These are phyloP conservation scores for Harmothoe impar DNA, from an alignment of 2,888 invertebrate genomes.

Conservation along the genomic window DNA sequence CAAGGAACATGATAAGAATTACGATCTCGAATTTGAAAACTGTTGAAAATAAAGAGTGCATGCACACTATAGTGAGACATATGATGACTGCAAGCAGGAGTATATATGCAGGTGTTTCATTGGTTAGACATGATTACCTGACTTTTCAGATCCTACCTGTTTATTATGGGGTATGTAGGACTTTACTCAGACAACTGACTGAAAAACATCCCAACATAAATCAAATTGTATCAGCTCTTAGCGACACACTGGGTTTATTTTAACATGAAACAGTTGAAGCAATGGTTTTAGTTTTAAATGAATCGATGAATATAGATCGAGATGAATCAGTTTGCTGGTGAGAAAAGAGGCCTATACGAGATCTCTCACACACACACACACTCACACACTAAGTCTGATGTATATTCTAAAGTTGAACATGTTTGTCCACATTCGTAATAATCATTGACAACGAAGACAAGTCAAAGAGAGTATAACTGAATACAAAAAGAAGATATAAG, in stretches of 20 bases:
- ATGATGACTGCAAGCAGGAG: background rate
- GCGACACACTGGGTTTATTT: background rate
- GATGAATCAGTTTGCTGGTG: too few relatives aligned
- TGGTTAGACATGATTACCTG: background rate
- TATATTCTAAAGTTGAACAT: too few relatives aligned
- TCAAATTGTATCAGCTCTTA: background rate
- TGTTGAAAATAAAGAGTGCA: background rate
- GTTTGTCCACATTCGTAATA: too few relatives aligned
- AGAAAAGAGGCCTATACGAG: too few relatives aligned
- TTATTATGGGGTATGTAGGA: background rate
- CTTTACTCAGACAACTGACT: conserved; percentile 5
- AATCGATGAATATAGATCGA: too few relatives aligned
- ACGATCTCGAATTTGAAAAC: background rate
- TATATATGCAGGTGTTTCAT: background rate
- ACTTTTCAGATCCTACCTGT: background rate
- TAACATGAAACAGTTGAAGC: too few relatives aligned
- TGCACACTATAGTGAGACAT: conserved; percentile 12
- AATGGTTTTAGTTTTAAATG: too few relatives aligned
- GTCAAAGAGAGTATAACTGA: too few relatives aligned
- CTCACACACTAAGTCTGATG: too few relatives aligned
- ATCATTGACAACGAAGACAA: too few relatives aligned
- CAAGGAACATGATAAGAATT: background rate
- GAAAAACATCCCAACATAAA: conserved; percentile 28
- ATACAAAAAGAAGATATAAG: too few relatives aligned
- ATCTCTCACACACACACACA: too few relatives aligned